phyloP scores from a whole-genome alignment of 2,888 invertebrate species.

The Cephus runcator region DNA sequence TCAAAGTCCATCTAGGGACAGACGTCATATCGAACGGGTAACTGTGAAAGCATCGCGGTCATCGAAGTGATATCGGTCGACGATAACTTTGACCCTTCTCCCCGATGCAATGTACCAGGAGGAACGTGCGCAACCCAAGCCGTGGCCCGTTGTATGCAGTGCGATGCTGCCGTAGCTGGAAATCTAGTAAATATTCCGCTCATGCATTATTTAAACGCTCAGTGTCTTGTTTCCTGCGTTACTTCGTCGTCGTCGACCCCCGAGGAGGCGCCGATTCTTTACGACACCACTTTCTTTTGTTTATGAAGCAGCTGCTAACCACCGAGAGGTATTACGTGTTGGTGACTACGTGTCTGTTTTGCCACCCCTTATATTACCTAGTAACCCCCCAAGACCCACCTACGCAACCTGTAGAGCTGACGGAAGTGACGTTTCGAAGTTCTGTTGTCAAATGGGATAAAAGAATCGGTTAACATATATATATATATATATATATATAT shows the following conservation, averaged over 20 bases:
- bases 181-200: conserved; percentile 49
- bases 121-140: neutral
- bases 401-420: neutral
- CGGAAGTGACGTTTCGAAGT: neutral
- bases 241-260: conserved; percentile 12
- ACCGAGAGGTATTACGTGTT: conserved; percentile 31
- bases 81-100: neutral
- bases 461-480: neutral
- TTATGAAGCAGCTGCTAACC: conserved; percentile 34
- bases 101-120: neutral
- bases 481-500: no score
- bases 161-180: neutral
- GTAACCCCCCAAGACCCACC: neutral
- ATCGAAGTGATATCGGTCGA: neutral
- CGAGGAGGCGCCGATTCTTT: conserved; percentile 41
- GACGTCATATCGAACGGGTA: neutral
- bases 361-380: neutral
- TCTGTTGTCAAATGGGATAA: neutral
- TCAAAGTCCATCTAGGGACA: neutral
- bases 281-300: conserved; percentile 51
- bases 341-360: neutral
- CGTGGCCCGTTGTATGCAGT: neutral
- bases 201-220: conserved; percentile 58
- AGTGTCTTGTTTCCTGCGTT: conserved; percentile 53
- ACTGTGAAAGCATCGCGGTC: neutral